phyloP scores from a whole-genome alignment of 2,888 invertebrate species.

The Drosophila kambysellisi region DNA sequence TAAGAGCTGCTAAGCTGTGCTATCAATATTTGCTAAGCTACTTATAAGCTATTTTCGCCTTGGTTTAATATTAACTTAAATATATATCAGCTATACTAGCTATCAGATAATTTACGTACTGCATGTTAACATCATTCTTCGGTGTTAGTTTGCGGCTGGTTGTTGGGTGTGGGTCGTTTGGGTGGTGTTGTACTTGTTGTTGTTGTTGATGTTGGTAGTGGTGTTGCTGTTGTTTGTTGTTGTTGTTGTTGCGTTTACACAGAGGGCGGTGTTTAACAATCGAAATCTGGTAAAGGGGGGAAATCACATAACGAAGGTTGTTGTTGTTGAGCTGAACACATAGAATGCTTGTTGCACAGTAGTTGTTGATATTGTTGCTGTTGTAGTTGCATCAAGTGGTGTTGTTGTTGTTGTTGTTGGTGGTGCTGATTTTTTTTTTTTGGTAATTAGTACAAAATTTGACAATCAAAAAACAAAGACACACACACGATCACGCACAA shows the following conservation, averaged over 20 bases:
- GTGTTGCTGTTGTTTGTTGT: constrained; percentile 33
- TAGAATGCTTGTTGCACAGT: constrained; percentile 44
- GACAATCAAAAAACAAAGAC: constrained; percentile 59
- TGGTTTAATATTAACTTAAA: constrained; percentile 16
- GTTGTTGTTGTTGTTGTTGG: constrained; percentile 36
- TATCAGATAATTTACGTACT: constrained; percentile 70
- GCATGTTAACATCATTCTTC: constrained; percentile 76
- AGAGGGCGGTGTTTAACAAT: constrained; percentile 38
- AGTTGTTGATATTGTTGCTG: constrained; percentile 33
- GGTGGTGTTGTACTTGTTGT: constrained; percentile 39
- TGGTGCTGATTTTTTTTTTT: constrained; percentile 36
- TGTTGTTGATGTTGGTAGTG: constrained; percentile 36
- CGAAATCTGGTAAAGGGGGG: constrained; percentile 13
- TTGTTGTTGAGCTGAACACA: constrained; percentile 42
- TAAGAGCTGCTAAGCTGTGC: constrained; percentile 43
- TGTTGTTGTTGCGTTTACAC: constrained; percentile 46
- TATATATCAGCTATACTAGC: constrained; percentile 32
- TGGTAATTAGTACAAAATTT: constrained; percentile 63
- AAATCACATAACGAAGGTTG: constrained; percentile 38
- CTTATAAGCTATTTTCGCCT: constrained; percentile 41
- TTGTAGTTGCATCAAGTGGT: constrained; percentile 46
- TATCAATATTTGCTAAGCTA: constrained; percentile 51
- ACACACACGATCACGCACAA: constrained; percentile 58
- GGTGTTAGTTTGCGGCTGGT: constrained; percentile 74
- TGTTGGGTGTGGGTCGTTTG: constrained; percentile 53